Percentiles rank a stretch among this genome's conserved stretches.
phyloP scores from a whole-genome alignment of 2,113 vertebrate genomes.

The Chloroceryle aenea region DNA sequence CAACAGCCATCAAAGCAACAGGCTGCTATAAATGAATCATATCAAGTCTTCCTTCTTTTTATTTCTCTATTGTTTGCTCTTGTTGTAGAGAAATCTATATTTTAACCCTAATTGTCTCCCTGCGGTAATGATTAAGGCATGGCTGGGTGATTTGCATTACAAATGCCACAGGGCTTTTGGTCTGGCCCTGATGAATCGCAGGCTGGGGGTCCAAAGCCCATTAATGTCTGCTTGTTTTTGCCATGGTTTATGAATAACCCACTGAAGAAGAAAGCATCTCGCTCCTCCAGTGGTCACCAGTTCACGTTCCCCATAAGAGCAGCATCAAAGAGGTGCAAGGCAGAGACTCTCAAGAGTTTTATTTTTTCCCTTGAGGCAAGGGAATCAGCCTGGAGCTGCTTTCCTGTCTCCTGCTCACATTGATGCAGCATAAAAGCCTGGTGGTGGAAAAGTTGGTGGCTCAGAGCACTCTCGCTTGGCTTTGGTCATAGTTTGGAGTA shows the following conservation, averaged over 20 bases:
- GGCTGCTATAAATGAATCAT: conserved; percentile 22
- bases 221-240: conserved; percentile 26
- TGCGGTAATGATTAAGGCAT: conserved; percentile 74
- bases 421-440: neutral
- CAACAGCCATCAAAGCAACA: neutral
- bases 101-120: conserved; percentile 82
- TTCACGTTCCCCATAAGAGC: neutral
- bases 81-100: conserved; percentile 71
- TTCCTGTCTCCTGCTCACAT: neutral
- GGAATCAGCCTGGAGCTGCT: neutral
- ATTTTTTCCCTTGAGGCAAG: neutral
- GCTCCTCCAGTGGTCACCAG: neutral
- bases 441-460: neutral
- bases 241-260: neutral
- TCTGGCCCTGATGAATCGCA: conserved; percentile 16
- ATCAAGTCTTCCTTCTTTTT: conserved; percentile 35
- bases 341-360: neutral
- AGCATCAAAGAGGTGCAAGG: neutral
- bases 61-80: conserved; percentile 62
- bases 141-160: conserved; percentile 73
- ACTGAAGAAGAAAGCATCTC: neutral
- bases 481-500: accelerated
- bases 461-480: no score
- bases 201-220: neutral
- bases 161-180: conserved; percentile 54